phyloP scores from a whole-genome alignment of 2,888 invertebrate species.

The Leptopilina drosophilae region DNA sequence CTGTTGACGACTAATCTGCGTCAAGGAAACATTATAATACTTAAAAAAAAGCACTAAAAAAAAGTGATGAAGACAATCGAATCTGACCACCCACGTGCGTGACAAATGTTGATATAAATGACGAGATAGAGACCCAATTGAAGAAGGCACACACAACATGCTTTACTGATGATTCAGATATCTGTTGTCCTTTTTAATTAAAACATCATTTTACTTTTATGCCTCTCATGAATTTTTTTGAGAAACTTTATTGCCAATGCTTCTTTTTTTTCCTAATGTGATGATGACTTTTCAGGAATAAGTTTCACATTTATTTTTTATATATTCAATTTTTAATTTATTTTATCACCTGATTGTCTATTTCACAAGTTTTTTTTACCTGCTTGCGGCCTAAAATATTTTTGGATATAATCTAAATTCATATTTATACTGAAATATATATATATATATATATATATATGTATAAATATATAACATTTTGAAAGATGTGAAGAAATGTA shows the following conservation, averaged over 20 bases:
- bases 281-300: background rate
- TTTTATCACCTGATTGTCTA: background rate
- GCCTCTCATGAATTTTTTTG: background rate
- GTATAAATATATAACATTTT: conserved; percentile 4
- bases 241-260: background rate
- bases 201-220: background rate
- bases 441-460: background rate
- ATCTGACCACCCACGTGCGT: conserved; percentile 68
- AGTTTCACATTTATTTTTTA: background rate
- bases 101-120: conserved; percentile 61
- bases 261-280: background rate
- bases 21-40: conserved; percentile 31
- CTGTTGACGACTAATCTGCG: conserved; percentile 33
- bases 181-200: conserved; percentile 11
- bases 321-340: background rate
- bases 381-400: background rate
- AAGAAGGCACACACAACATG: conserved; percentile 45
- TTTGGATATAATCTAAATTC: conserved; percentile 10
- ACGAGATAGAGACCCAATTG: conserved; percentile 48
- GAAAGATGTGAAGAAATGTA: conserved; percentile 30
- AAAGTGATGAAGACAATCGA: conserved; percentile 55
- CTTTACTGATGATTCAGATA: conserved; percentile 1
- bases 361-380: background rate
- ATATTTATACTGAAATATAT: background rate
- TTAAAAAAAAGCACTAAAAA: conserved; percentile 39